Percentiles rank a stretch among this genome's conserved stretches.
Conservation (phyloP, 2,888 invertebrate species). For the Mystacides longicornis region DNA sequence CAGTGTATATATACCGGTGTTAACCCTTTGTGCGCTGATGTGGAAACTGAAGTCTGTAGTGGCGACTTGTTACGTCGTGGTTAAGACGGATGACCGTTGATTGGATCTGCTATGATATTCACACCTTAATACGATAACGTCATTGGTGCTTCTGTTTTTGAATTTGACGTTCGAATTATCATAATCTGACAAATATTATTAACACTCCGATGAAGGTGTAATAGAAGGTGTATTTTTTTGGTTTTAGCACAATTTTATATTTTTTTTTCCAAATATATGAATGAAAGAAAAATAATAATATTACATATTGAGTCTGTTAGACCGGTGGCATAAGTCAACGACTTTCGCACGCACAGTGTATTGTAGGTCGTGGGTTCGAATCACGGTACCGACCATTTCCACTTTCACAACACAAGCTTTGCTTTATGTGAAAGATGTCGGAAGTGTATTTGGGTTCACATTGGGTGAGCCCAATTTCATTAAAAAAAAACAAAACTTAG, state of each 20-base stretch:
- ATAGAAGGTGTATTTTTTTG: not conserved
- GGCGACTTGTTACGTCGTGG: conserved; percentile 1
- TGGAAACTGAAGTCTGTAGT: not conserved
- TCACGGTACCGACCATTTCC: no score
- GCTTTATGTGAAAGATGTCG: no score
- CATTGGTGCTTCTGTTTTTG: conserved; percentile 1
- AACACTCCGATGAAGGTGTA: not conserved
- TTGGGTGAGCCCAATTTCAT: no score
- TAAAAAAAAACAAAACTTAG: no score
- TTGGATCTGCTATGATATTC: conserved; percentile 1
- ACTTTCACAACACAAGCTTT: no score
- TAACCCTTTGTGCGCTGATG: conserved; percentile 1
- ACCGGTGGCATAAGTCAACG: no score
- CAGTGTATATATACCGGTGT: no score
- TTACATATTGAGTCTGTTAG: no score
- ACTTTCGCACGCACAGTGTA: no score
- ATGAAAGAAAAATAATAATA: no score
- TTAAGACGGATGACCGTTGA: conserved; percentile 2
- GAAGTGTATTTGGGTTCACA: no score
- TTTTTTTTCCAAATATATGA: not conserved
- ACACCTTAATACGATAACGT: conserved; percentile 1
- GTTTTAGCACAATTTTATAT: not conserved
- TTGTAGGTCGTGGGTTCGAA: no score
- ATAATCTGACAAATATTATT: not conserved
- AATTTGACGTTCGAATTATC: not conserved